phyloP scores from a whole-genome alignment of 2,113 vertebrate genomes.

The Nasalis larvatus region DNA sequence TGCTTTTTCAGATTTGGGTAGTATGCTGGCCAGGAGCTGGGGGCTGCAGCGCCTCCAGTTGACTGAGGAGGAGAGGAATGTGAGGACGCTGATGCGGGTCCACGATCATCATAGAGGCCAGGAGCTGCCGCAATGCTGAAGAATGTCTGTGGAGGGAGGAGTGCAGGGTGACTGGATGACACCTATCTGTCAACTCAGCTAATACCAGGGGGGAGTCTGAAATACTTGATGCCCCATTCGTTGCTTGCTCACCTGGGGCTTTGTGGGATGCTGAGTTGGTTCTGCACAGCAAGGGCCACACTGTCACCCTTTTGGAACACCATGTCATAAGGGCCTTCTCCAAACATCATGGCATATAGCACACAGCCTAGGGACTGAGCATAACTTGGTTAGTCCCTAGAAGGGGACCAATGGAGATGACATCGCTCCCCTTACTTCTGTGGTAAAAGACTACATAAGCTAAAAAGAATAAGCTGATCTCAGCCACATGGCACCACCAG shows the following conservation, averaged over 20 bases:
- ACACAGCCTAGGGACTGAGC: conserved; percentile 96
- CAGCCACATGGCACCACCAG: neutral
- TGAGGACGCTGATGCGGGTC: conserved; percentile 93
- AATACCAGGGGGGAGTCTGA: neutral
- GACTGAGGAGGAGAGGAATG: conserved; percentile 89
- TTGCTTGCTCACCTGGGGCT: conserved; percentile 90
- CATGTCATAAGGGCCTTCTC: conserved; percentile 95
- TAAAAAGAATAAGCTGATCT: neutral
- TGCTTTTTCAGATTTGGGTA: conserved; percentile 89
- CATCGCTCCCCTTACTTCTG: neutral
- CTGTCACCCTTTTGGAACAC: conserved; percentile 98
- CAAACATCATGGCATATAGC: conserved; percentile 98
- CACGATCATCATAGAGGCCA: conserved; percentile 93
- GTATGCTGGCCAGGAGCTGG: conserved; percentile 84
- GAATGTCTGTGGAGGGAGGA: conserved; percentile 86
- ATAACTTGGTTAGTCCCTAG: conserved; percentile 17
- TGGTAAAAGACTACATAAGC: conserved; percentile 23
- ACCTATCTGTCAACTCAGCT: neutral
- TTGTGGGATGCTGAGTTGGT: conserved; percentile 89
- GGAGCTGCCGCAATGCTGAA: conserved; percentile 87
- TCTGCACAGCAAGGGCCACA: conserved; percentile 97
- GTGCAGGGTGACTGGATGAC: neutral
- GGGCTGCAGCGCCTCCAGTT: conserved; percentile 89
- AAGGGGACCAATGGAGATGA: neutral
- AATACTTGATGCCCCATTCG: neutral